phyloP scores from a whole-genome alignment of 2,113 vertebrate genomes.

The Dicerorhinus sumatrensis region DNA sequence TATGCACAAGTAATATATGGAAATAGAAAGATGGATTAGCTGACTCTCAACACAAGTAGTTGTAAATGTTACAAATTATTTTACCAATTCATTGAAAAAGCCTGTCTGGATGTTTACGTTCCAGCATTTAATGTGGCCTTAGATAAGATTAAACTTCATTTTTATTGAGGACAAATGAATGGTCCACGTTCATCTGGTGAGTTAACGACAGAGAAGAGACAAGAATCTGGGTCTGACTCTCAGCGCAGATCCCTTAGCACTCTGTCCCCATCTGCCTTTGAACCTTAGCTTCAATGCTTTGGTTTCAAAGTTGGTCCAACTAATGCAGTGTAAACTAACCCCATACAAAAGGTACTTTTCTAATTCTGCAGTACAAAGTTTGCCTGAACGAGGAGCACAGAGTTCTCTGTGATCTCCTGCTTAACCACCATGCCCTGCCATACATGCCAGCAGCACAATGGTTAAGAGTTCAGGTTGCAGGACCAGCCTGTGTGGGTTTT shows the following conservation, averaged over 20 bases:
- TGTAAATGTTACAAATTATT: neutral
- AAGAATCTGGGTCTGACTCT: neutral
- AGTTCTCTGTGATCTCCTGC: accelerated
- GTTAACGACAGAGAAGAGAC: neutral
- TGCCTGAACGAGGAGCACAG: neutral
- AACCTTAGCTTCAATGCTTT: neutral
- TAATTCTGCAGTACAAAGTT: neutral
- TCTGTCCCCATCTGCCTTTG: neutral
- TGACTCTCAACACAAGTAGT: neutral
- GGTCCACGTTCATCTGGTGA: neutral
- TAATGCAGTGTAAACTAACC: neutral
- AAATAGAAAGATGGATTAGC: neutral
- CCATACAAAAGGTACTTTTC: neutral
- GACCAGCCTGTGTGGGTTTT: neutral
- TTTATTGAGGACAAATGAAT: neutral
- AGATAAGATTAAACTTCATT: neutral
- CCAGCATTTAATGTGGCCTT: neutral
- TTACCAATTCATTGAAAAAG: neutral
- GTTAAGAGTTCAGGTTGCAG: neutral
- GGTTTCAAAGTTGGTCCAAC: neutral
- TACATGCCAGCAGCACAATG: neutral
- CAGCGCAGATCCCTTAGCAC: neutral
- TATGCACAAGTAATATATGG: neutral
- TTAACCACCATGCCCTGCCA: neutral
- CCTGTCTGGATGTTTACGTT: neutral